Base-by-base conservation (phyloP, 2,113 vertebrate species). In the Climacteris rufus region DNA sequence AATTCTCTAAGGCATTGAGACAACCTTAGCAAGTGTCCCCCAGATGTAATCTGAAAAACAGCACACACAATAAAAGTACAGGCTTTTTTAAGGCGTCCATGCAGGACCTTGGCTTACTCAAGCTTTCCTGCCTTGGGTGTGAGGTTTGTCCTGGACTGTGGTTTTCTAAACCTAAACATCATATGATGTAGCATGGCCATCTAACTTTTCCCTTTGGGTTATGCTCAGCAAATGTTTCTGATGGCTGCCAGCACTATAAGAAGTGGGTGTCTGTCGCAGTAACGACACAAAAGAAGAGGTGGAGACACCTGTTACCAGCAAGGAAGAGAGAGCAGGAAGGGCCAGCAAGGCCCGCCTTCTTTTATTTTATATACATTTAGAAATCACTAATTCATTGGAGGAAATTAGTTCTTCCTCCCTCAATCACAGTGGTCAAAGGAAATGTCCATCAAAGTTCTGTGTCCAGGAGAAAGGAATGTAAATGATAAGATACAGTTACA, bases 41-140 rank as follows among this genome's bases (percentile, higher is more conserved):
- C 21, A 40, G 45, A 19, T 66, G 35, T 47, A 64, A 31, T 42
- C 15, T 64, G 33, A 70, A 83, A 65, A 76, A 15, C 27, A 59
- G 11, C 27, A 19, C 18, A 37, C 16, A 80, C 15, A 39, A 4
- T 61, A 20, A 28, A 89, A 39, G 11, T 13, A 27, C 14, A 68
- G n/a, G 17, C 1, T 27, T 87, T 52, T 33, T 17, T 30, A 53
- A 69, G 21, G 12, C 7, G 16, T 23, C 33, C 1, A 0, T 65
- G 33, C 25, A 25, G 11, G 50, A 42, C 21, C 10, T 90, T 69
- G 70, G 6, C 21, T 87, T 69, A 37, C 0, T 0, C 31, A 47
- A 42, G 21, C 17, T 92, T 70, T 57, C 17, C 30, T 65, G 10
- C 47, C n/a, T 10, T 42, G 30, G 2, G 3, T 33, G 40, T 33